These are phyloP conservation scores for Mythimna vitellina DNA, from an alignment of 2,888 invertebrate species.

Conservation along the genomic window DNA sequence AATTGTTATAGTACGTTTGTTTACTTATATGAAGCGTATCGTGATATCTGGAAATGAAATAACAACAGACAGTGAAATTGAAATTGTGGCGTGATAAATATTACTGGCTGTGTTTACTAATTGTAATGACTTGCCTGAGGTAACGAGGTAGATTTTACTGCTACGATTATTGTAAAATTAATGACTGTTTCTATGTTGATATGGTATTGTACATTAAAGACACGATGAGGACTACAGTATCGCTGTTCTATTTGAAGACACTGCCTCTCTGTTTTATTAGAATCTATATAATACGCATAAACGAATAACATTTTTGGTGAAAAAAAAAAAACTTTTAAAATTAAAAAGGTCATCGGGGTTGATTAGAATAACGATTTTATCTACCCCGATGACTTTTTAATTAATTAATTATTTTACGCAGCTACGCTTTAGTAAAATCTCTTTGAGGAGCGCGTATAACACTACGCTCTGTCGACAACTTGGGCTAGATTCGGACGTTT, in stretches of 20 bases:
- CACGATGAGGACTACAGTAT: neutral
- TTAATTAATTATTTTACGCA: no score
- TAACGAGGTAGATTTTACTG: slow-evolving; percentile 7
- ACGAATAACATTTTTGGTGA: no score
- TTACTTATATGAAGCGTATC: slow-evolving; percentile 13
- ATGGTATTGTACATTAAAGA: neutral
- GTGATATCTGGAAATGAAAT: slow-evolving; percentile 45
- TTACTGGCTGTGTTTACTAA: slow-evolving; percentile 24
- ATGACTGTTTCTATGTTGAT: neutral
- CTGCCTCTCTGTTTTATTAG: no score
- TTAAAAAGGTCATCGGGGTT: no score
- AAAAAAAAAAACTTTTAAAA: no score
- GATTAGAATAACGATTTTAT: no score
- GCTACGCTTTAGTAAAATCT: no score
- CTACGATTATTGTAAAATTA: neutral
- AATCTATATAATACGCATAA: no score
- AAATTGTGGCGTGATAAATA: slow-evolving; percentile 21
- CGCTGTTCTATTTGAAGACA: neutral
- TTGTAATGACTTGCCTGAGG: slow-evolving; percentile 25
- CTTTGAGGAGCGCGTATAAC: no score
- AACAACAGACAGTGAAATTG: slow-evolving; percentile 45
- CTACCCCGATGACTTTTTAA: no score
- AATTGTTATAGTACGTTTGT: neutral
- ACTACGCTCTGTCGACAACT: no score
- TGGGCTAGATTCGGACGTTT: no score